Evolutionary conservation across 2,797 vertebrate genomes (phyloP).

Genomic region (Ciconia nigra): DNA sequence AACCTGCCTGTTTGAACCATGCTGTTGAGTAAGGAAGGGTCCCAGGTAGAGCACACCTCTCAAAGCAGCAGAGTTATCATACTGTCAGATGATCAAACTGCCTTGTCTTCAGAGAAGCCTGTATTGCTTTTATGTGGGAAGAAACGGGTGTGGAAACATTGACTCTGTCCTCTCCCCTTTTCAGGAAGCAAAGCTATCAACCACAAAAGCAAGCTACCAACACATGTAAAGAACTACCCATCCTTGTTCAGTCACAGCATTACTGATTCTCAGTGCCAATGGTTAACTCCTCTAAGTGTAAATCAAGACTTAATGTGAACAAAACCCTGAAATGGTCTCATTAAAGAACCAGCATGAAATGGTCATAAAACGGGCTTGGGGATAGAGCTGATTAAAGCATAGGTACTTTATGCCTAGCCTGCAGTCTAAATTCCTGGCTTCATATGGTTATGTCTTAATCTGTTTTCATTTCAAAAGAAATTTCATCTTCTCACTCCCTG

Average conservation of each 20-base stretch:
- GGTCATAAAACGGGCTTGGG: neutral
- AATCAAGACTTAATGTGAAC: slow-evolving; percentile 9
- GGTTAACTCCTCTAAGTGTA: neutral
- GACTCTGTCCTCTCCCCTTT: neutral
- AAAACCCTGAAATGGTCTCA: neutral
- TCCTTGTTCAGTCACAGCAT: neutral
- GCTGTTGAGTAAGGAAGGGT: neutral
- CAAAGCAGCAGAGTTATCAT: neutral
- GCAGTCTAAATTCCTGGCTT: neutral
- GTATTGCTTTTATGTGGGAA: neutral
- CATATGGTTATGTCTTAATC: neutral
- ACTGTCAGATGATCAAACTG: neutral
- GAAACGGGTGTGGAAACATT: neutral
- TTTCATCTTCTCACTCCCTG: neutral
- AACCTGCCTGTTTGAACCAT: neutral
- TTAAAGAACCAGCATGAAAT: neutral
- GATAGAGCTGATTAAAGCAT: neutral
- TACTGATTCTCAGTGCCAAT: neutral
- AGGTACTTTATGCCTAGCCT: neutral
- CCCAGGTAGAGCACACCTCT: neutral
- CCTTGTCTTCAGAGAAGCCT: neutral
- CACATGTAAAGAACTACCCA: neutral
- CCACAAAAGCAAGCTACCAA: neutral
- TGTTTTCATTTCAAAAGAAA: slow-evolving; percentile 32
- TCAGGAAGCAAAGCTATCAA: neutral